A percentile compares a stretch with the other conserved stretches of the same genome.
Evolutionary conservation across 2,113 vertebrate species (phyloP).

Genomic region (Hipposideros armiger): DNA sequence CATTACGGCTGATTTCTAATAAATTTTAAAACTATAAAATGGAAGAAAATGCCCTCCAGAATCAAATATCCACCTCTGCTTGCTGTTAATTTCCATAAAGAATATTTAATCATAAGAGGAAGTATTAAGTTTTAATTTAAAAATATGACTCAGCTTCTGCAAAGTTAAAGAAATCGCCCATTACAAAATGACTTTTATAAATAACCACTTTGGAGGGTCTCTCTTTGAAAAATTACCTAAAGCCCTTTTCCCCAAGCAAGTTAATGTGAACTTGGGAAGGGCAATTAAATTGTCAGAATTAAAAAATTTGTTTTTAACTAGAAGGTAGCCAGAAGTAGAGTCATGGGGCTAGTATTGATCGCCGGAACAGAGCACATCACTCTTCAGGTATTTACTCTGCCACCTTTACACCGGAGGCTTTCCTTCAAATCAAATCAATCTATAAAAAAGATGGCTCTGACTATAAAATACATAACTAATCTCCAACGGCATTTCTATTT

Average conservation of each 20-base stretch:
- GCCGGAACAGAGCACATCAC: constrained; percentile 95
- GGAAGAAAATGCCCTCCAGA: constrained; percentile 53
- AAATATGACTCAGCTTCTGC: constrained; percentile 71
- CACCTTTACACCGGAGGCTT: constrained; percentile 93
- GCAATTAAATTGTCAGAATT: constrained; percentile 99
- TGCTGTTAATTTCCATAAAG: constrained; percentile 75
- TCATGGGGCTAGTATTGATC: constrained; percentile 97
- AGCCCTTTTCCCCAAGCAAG: constrained; percentile 90
- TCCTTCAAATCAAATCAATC: constrained; percentile 96
- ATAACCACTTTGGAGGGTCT: constrained; percentile 87
- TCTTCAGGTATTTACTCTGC: constrained; percentile 99
- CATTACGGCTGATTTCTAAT: constrained; percentile 56
- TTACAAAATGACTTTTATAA: constrained; percentile 89
- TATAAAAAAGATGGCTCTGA: constrained; percentile 92
- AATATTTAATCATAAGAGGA: constrained; percentile 69
- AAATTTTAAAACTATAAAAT: constrained; percentile 64
- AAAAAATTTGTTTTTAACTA: constrained; percentile 99
- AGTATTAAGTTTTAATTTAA: constrained; percentile 67
- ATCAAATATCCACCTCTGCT: constrained; percentile 38
- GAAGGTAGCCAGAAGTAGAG: constrained; percentile 96
- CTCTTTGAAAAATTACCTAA: constrained; percentile 91
- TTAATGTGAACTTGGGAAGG: constrained; percentile 93
- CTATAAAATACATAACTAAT: constrained; percentile 91
- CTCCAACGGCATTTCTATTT: constrained; percentile 81
- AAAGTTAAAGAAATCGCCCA: constrained; percentile 75